Evolutionary conservation across 1,140 invertebrate species (phyloP), one percentile per base, ranked within the genome.

Genomic region (Chrysomallon squamiferum): DNA sequence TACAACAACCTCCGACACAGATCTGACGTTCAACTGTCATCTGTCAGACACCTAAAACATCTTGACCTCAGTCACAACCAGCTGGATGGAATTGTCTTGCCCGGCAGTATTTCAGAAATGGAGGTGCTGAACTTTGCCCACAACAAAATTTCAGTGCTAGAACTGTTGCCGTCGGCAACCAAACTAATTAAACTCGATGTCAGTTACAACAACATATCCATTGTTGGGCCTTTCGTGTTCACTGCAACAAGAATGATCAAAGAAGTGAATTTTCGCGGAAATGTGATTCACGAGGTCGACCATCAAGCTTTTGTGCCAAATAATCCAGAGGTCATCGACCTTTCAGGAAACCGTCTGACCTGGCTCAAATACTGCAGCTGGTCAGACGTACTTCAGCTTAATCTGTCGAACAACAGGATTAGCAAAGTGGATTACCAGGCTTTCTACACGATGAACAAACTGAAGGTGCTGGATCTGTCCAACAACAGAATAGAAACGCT

Each of bases 61-160:
- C 61, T 82, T 13, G 74, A 79, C 52, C 54, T 81, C 5, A 76
- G 74, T 60, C 61, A 64, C 54, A 83, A 83, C 56, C 33, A 62
- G 1, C 62, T 83, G 29, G 47, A 54, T 22, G 41, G 59, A 11
- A 54, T 77, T 11, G 41, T 59, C 2, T 50, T 75, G 33, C 68
- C 75, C 2, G 54, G 56, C 3, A 68, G 65, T 30, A 69, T 74
- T 4, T 15, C 35, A 20, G 63, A 72, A 15, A 67, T 83, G 18
- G 47, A 69, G 32, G 32, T 29, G 20, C 57, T 80, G 11, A 60
- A 71, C 50, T 43, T 77, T 4, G 60, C 66, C 5, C 59, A 61
- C 20, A 83, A 83, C 65, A 63, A 64, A 32, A 64, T 83, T 11
- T 64, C 18, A 5, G 41, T 62, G 5, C 27, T 54, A 15, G 50